Evolutionary conservation across 2,797 vertebrate genomes (phyloP).

Genomic region (Crax fasciolata): DNA sequence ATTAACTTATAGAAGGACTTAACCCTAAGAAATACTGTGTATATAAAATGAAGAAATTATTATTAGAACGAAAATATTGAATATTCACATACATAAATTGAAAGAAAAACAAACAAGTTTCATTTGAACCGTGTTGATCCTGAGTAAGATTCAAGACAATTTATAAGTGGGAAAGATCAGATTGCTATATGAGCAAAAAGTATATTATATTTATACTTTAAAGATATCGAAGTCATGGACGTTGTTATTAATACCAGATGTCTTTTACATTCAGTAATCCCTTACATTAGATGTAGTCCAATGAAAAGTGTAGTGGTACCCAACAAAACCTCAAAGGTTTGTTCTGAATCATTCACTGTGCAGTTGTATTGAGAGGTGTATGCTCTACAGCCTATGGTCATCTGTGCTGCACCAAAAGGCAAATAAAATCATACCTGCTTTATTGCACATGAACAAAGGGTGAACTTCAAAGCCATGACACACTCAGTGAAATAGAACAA

Average conservation of each 20-base stretch:
- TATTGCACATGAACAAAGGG: background rate
- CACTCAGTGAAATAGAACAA: background rate
- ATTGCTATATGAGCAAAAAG: background rate
- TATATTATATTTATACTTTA: background rate
- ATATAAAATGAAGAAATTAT: background rate
- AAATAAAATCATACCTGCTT: background rate
- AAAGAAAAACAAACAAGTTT: background rate
- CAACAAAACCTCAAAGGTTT: background rate
- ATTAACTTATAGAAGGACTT: background rate
- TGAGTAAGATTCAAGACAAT: background rate
- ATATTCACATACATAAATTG: fast-evolving
- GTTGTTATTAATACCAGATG: background rate
- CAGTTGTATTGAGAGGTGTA: background rate
- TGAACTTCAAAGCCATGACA: background rate
- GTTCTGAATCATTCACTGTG: background rate
- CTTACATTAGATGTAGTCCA: background rate
- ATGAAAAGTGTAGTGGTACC: background rate
- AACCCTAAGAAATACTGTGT: fast-evolving
- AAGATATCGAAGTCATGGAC: background rate
- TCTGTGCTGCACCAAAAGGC: background rate
- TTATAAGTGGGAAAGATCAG: background rate
- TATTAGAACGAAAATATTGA: fast-evolving
- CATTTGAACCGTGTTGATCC: background rate
- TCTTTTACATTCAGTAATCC: background rate
- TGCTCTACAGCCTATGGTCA: background rate